Base-by-base conservation (phyloP, 2,797 vertebrate genomes). In the Coranthus polyacanthus region DNA sequence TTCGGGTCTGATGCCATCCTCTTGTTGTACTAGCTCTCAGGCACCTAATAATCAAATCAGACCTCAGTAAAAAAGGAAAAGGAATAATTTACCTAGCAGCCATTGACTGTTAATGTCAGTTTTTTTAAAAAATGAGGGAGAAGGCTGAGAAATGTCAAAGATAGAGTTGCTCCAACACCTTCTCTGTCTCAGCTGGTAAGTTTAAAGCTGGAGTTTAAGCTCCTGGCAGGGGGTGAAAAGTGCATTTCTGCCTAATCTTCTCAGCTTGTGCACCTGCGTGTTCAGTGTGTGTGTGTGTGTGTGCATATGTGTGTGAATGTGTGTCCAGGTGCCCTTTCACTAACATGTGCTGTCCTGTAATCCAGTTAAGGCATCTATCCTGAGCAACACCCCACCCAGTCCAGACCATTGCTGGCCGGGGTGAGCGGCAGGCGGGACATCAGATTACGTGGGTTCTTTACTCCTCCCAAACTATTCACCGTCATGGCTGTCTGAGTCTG, bases 341-440 rank as follows among this genome's bases (percentile, higher is more conserved):
- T 83, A 55, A 69, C 75, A 53, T 72, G 65, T 72, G 66, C 64
- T 62, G 37, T 55, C 62, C 72, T 53, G 46, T 91, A 92, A 92
- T 91, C 86, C 87, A 72, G 53, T 90, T 88, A 86, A 59, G 37
- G 55, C 62, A 59, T 70, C 72, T 69, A 78, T 83, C 74, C 70
- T 45, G 50, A 78, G 76, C 22, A 43, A 15, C 29, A 34, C 41
- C 17, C 22, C 54, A 24, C 50, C 43, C 15, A n/a, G 38, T 36
- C 55, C 62, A 75, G 66, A 81, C 38, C 69, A 20, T 34, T 17
- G 60, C 63, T 16, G 39, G 41, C 46, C 29, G 2, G 1, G 57
- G 37, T 68, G 61, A 84, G 69, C 18, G 45, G 64, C 79, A 84
- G 78, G 71, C 73, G 41, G 82, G 79, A 85, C 65, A 78, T 68